Percentiles rank a stretch among this genome's conserved stretches.
phyloP scores from a whole-genome alignment of 2,888 invertebrate species.

The Charanyca ferruginea region DNA sequence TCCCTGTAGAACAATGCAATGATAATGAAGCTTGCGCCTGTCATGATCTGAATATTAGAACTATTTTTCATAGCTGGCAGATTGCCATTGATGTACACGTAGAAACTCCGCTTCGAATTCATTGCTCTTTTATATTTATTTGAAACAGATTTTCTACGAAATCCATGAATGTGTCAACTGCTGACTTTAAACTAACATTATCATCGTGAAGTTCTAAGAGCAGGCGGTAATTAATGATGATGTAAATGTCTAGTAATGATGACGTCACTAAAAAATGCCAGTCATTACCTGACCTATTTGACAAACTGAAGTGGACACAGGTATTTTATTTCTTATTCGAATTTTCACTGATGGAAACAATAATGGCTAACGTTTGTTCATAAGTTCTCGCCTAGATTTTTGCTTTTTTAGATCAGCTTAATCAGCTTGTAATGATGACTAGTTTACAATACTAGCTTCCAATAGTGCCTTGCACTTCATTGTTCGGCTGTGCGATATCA shows the following conservation, averaged over 20 bases:
- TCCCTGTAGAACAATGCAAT: slow-evolving; percentile 13
- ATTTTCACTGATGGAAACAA: no score
- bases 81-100: slow-evolving; percentile 50
- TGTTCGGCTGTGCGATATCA: no score
- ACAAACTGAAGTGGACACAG: slow-evolving; percentile 17
- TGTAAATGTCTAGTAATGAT: slow-evolving; percentile 34
- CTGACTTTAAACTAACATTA: slow-evolving; percentile 41
- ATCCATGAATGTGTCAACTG: slow-evolving; percentile 56
- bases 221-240: slow-evolving; percentile 35
- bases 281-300: slow-evolving; percentile 30
- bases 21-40: slow-evolving; percentile 24
- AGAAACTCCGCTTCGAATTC: slow-evolving; percentile 49
- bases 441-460: background rate
- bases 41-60: slow-evolving; percentile 37
- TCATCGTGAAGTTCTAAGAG: slow-evolving; percentile 35
- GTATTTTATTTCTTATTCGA: slow-evolving; percentile 15
- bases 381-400: slow-evolving; percentile 6
- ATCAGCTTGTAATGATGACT: background rate
- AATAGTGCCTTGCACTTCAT: no score
- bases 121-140: slow-evolving; percentile 52
- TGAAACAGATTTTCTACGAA: slow-evolving; percentile 49
- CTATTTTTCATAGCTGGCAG: slow-evolving; percentile 58
- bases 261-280: slow-evolving; percentile 21
- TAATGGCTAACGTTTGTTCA: no score
- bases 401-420: background rate